phyloP scores from a whole-genome alignment of 2,888 invertebrate species.

The Dorcus hopei region DNA sequence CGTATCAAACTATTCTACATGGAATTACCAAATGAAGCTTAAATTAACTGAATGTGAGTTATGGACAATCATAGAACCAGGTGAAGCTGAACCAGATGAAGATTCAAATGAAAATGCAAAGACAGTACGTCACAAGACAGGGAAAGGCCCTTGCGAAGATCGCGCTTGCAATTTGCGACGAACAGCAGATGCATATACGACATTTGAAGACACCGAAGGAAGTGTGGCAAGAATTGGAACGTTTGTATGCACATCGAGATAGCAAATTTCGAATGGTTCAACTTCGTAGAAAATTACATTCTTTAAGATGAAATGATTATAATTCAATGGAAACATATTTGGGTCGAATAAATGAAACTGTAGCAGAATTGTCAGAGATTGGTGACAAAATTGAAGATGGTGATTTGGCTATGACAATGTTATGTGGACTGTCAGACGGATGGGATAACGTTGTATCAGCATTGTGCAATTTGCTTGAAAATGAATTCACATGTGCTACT shows the following conservation, averaged over 20 bases:
- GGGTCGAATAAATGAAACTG: slow-evolving; percentile 13
- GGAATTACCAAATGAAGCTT: too few species aligned
- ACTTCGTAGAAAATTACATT: slow-evolving; percentile 6
- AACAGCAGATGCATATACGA: slow-evolving; percentile 11
- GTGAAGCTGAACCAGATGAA: slow-evolving; percentile 5
- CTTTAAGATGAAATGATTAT: slow-evolving; percentile 5
- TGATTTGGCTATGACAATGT: slow-evolving; percentile 12
- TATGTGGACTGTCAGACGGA: slow-evolving; percentile 12
- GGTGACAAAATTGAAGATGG: slow-evolving; percentile 12
- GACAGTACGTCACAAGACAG: slow-evolving; percentile 5
- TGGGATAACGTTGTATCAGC: slow-evolving; percentile 10
- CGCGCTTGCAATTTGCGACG: slow-evolving; percentile 9
- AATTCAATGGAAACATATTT: slow-evolving; percentile 9
- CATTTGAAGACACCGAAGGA: slow-evolving; percentile 9
- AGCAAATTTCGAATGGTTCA: slow-evolving; percentile 13
- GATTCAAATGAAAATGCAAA: slow-evolving; percentile 1
- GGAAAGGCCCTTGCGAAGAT: slow-evolving; percentile 11
- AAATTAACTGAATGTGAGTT: slow-evolving; percentile 3
- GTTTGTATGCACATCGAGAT: slow-evolving; percentile 10
- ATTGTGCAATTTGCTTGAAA: too few species aligned
- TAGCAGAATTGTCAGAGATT: slow-evolving; percentile 3
- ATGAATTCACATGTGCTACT: too few species aligned
- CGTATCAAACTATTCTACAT: too few species aligned
- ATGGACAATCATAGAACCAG: neutral
- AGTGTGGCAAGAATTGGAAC: slow-evolving; percentile 11